These are phyloP conservation scores for Acestrorhynchus altus DNA, from an alignment of 2,797 vertebrate species.

Conservation along the genomic window DNA sequence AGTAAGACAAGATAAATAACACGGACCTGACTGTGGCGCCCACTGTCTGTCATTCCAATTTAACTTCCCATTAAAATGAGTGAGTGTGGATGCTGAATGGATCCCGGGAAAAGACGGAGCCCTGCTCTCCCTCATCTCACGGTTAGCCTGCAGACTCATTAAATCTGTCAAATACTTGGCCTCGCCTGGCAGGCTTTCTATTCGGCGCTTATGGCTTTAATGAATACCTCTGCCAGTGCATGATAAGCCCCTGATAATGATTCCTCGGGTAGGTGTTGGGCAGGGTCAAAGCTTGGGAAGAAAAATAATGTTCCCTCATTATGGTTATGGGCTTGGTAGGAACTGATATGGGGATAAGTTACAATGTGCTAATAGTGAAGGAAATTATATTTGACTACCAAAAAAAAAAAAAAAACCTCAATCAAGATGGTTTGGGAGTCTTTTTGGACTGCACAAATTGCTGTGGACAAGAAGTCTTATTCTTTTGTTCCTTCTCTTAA, in stretches of 20 bases:
- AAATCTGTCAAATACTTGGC: slow-evolving; percentile 72
- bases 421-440: slow-evolving; percentile 13
- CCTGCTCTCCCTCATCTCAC: slow-evolving; percentile 65
- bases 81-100: slow-evolving; percentile 61
- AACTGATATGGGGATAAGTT: slow-evolving; percentile 24
- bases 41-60: slow-evolving; percentile 32
- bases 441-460: background rate
- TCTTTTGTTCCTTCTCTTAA: background rate
- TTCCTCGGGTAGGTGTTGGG: slow-evolving; percentile 39
- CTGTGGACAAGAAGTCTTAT: background rate
- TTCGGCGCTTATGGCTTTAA: slow-evolving; percentile 69
- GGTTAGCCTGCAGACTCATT: slow-evolving; percentile 71
- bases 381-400: background rate
- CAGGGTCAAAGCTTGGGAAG: slow-evolving; percentile 36
- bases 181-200: slow-evolving; percentile 62
- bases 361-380: slow-evolving; percentile 6
- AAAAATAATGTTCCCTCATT: slow-evolving; percentile 47
- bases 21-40: background rate
- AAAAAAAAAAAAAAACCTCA: background rate
- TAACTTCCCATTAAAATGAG: slow-evolving; percentile 73
- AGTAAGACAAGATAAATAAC: slow-evolving; percentile 30
- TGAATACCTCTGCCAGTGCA: slow-evolving; percentile 66
- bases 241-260: slow-evolving; percentile 61
- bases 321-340: slow-evolving; percentile 14
- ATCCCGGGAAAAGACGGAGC: slow-evolving; percentile 44